Percentiles rank a stretch among this genome's conserved stretches.
Conservation (phyloP, 2,888 invertebrate genomes). For the Cryptosula pallasiana region DNA sequence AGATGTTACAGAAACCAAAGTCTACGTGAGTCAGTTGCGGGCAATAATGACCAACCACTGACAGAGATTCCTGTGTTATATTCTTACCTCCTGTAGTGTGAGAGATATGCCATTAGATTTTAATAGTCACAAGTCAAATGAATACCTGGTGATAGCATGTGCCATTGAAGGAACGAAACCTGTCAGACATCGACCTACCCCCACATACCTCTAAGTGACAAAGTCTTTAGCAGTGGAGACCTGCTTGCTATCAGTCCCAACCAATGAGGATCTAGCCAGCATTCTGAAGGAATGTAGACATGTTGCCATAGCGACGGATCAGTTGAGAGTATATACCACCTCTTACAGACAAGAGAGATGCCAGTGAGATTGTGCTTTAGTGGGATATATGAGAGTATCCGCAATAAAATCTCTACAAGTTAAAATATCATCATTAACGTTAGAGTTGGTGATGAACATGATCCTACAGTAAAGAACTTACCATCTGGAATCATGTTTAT, state of each 20-base stretch:
- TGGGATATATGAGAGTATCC: constrained; percentile 14
- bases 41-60: constrained; percentile 33
- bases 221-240: neutral
- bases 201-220: neutral
- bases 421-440: no score
- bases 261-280: constrained; percentile 1
- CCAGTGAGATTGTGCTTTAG: neutral
- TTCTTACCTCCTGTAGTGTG: constrained; percentile 3
- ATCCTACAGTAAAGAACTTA: neutral
- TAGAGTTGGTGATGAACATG: no score
- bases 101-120: no score
- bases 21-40: constrained; percentile 32
- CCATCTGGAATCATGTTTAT: neutral
- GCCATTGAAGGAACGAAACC: no score
- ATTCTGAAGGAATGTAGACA: neutral
- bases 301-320: constrained; percentile 20
- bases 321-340: constrained; percentile 14
- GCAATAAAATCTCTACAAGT: neutral
- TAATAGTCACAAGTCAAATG: no score
- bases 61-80: neutral
- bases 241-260: neutral
- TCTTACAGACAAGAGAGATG: neutral
- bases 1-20: constrained; percentile 35
- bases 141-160: no score
- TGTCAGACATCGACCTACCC: no score